phyloP scores from a whole-genome alignment of 2,888 invertebrate genomes.

The Acleris sparsana region DNA sequence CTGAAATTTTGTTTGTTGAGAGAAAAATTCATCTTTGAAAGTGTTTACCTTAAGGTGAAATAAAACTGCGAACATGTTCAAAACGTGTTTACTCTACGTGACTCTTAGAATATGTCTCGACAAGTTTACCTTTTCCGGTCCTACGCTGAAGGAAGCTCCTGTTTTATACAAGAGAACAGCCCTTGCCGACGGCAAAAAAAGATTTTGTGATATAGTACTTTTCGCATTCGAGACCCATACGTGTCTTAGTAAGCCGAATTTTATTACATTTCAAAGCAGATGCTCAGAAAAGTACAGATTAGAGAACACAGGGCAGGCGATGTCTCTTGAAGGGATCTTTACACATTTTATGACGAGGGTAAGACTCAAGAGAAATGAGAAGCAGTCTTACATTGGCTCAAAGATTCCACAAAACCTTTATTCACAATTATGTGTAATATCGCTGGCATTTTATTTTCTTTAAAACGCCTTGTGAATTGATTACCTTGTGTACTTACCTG shows the following conservation, averaged over 20 bases:
- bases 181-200: conserved; percentile 42
- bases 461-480: too few species aligned
- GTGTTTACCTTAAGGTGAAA: conserved; percentile 71
- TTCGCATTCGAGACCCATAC: conserved; percentile 61
- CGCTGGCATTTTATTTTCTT: too few species aligned
- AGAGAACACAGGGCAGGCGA: conserved; percentile 59
- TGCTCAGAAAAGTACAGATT: conserved; percentile 68
- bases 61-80: conserved; percentile 70
- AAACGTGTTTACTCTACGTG: conserved; percentile 65
- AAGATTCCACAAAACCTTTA: conserved; percentile 6
- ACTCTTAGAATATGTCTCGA: conserved; percentile 55
- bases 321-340: conserved; percentile 53
- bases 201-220: conserved; percentile 51
- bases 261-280: conserved; percentile 75
- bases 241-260: conserved; percentile 74
- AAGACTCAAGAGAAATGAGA: conserved; percentile 43
- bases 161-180: conserved; percentile 12
- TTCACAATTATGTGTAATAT: background rate
- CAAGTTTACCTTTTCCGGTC: conserved; percentile 57
- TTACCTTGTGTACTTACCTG: too few species aligned
- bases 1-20: conserved; percentile 68
- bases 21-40: conserved; percentile 72
- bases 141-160: conserved; percentile 50
- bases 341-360: conserved; percentile 37
- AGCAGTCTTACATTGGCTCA: conserved; percentile 14